Evolutionary conservation across 2,113 vertebrate species (phyloP), one percentile per base, ranked within the genome.

Genomic region (Osmerus eperlanus): DNA sequence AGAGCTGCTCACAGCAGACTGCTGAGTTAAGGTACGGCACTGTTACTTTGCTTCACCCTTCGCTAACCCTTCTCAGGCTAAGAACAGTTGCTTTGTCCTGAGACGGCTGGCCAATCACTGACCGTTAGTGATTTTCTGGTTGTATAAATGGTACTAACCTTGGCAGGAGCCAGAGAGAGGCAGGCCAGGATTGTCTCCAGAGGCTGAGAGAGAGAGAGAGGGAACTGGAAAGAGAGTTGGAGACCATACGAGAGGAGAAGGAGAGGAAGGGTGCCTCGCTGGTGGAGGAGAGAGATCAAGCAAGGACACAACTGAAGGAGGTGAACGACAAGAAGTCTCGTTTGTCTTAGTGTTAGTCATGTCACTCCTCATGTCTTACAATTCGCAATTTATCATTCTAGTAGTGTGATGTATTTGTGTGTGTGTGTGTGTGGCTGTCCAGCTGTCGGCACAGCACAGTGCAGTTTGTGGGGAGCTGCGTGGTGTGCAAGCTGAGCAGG

Each of bases 391-490:
- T 11, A 15, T 65, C n/a, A 52, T 1, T 55, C 23, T 56, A 53
- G 51, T 58, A 28, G 63, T 60, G 53, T 67, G 63, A 18, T 54
- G 56, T 64, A 19, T 29, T 36, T 69, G 58, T n/a, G n/a, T n/a
- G n/a, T n/a, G n/a, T 66, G 28, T 47, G 29, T 63, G n/a, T 64
- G 28, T 55, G 70, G 73, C 41, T 71, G 60, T 69, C 36, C 52
- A 96, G 95, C 73, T 85, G 62, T 68, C 3, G 41, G 81, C 74
- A 16, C 89, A 93, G 80, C 84, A 87, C 29, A 86, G 88, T 23
- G 18, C 53, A 0, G 66, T 81, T 4, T 60, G 77, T 60, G 62
- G 58, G 64, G 79, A 88, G 64, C 78, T 95, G 78, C 85, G 87
- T 70, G 90, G 89, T 72, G 65, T 77, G 54, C 87, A 68, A 25